Percentiles rank a stretch among this genome's conserved stretches.
Conservation (phyloP, 2,888 invertebrate genomes). For the Eristalinus sepulchralis region DNA sequence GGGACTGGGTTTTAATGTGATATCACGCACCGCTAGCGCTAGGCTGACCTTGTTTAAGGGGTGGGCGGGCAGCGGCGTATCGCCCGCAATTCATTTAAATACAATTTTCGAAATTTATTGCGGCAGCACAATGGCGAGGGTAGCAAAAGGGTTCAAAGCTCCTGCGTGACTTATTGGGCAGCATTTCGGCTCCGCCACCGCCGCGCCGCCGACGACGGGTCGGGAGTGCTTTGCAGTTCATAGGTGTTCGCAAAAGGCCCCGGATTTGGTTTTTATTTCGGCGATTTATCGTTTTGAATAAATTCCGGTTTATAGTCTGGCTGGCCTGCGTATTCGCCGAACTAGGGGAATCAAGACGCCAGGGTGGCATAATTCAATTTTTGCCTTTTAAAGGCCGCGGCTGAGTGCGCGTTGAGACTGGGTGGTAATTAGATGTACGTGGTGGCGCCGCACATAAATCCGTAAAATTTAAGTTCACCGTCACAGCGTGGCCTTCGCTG, state of each 20-base stretch:
- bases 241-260: conserved; percentile 30
- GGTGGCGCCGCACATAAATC: conserved; percentile 34
- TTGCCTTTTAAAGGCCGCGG: conserved; percentile 35
- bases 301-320: conserved; percentile 45
- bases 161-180: conserved; percentile 54
- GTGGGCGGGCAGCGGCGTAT: neutral
- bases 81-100: conserved; percentile 56
- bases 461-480: conserved; percentile 5
- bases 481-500: neutral
- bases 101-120: conserved; percentile 66
- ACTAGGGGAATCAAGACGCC: conserved; percentile 35
- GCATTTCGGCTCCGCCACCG: conserved; percentile 13
- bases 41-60: conserved; percentile 36
- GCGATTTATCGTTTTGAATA: conserved; percentile 62
- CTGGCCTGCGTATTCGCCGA: conserved; percentile 1
- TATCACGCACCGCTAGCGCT: conserved; percentile 17
- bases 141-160: conserved; percentile 47
- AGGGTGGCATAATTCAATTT: conserved; percentile 66
- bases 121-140: conserved; percentile 30
- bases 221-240: neutral
- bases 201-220: neutral
- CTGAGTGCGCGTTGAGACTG: neutral
- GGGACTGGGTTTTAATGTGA: conserved; percentile 21
- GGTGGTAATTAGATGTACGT: conserved; percentile 47
- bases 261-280: conserved; percentile 7